Base-by-base conservation (phyloP, 2,888 invertebrate genomes). In the Lagria hirta region DNA sequence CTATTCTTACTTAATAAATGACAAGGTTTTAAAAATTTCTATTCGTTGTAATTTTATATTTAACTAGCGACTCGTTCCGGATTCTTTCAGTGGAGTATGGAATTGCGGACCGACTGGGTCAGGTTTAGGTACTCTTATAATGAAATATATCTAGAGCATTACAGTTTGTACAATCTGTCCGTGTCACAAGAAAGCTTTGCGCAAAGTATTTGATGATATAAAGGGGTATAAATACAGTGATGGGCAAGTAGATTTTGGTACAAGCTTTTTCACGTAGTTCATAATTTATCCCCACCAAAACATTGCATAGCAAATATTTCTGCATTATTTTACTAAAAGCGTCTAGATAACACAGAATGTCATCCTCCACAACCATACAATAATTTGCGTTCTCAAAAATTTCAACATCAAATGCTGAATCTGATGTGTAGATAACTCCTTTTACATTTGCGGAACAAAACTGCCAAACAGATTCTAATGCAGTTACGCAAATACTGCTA, bases 341-440 rank as follows among this genome's bases (percentile, higher is more conserved):
- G 22, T 33, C 33, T 33, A 33, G 4, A 33, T 22, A 33, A 33
- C 13, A 21, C 22, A 33, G 14, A 33, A 21, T 33, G 10, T 22
- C 14, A 33, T 33, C 12, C 13, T 33, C 13, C 13, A 33, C 33
- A 33, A 33, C 14, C 5, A 33, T 13, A 33, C 33, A 33, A 22
- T 33, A 33, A 33, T 22, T 33, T 33, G 10, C 21, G 5, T 55
- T 22, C 16, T 23, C 11, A 22, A 35, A 35, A 35, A n/a, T 35
- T 3, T 23, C 5, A 32, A 20, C 12, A 32, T 20, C 20, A 32
- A 32, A 32, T 32, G 8, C 11, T 8, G 23, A 24, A 35, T 35
- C 17, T 35, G 7, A 10, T 15, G 26, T 36, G 36, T 26, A 36
- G 8, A 26, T 36, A 36, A 36, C 17, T 36, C 27, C 27, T 36